Evolutionary conservation across 2,888 invertebrate genomes (phyloP), one percentile per base, ranked within the genome.

Genomic region (Plutella xylostella): DNA sequence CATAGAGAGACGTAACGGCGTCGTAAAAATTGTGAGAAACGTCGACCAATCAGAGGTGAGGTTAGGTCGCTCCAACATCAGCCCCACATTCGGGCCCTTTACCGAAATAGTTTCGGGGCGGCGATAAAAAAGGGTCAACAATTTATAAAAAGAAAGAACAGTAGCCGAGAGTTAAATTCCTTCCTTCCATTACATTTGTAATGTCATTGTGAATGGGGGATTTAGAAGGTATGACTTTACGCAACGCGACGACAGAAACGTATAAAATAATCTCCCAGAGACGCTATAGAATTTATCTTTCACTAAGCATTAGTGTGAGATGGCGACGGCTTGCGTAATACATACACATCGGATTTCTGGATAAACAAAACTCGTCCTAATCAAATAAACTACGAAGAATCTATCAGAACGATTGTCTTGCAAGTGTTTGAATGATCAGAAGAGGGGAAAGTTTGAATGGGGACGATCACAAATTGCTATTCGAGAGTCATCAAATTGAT

Each of bases 11-110:
- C 54, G 58, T 68, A 68, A 72, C 68, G 60, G 66, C 60, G 56
- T 74, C 72, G 68, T 77, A 77, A 77, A 75, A 77, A 72, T 69
- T 61, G 65, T 68, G 62, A 69, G 68, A 67, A 69, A 68, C 63
- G 66, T 63, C 63, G 60, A 55, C 62, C 69, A 78, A 74, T 75
- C 72, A 72, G 68, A 69, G 68, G 70, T 72, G 59, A 70, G 72
- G 76, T 75, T 74, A 75, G 69, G 68, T 56, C 56, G 57, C 54
- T 57, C 49, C 55, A 57, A 55, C 59, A 64, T 57, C 54, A 55
- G 34, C 47, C 55, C 51, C 31, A n/a, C 48, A 45, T 41, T 48
- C 34, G 33, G 53, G 52, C 46, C 48, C 47, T 40, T 46, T 42
- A 45, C 48, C 48, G 53, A 56, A 60, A 63, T 55, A 54, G 57